Base-by-base conservation (phyloP, 2,797 vertebrate species). In the Scarus forsteni region DNA sequence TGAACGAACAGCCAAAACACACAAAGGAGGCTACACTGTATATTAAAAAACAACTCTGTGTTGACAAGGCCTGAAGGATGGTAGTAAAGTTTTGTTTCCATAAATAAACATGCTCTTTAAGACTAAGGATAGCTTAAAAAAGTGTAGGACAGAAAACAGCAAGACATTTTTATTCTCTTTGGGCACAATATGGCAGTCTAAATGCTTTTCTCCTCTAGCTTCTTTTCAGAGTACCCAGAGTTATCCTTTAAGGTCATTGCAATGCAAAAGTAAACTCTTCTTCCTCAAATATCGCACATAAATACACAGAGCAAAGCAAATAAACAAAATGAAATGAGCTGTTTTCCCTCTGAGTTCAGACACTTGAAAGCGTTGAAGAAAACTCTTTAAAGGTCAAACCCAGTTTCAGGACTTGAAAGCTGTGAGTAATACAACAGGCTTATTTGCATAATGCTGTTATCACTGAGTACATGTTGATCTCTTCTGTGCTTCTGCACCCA, bases 361-460 rank as follows among this genome's bases (percentile, higher is more conserved):
- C 3, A 43, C 34, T n/a, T 43, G 5, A 57, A 66, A 74, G 12
- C 70, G 16, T 55, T 19, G 19, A 57, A 45, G 49, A 49, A 40
- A 35, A 72, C 56, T 27, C 61, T 48, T 62, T 43, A 70, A 79
- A 81, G 53, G 62, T 74, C 70, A 72, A 53, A 78, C 40, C 46
- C 19, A 34, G 58, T 60, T 80, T 73, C 11, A 60, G 7, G 48
- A 48, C 10, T 51, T 70, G 42, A 75, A 56, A 59, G 45, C 48
- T 64, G 42, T 39, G 27, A 62, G 43, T 57, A 45, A 48, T 66
- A 12, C 48, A 43, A 55, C 45, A 36, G 15, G 8, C 35, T 43
- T 55, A 50, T 75, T 72, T 74, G 19, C 27, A 52, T 67, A 66
- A 64, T 35, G 16, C 11, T 51, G 15, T 10, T 56, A 27, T 70